phyloP scores from a whole-genome alignment of 2,113 vertebrate species.

The Paramormyrops kingsleyae region DNA sequence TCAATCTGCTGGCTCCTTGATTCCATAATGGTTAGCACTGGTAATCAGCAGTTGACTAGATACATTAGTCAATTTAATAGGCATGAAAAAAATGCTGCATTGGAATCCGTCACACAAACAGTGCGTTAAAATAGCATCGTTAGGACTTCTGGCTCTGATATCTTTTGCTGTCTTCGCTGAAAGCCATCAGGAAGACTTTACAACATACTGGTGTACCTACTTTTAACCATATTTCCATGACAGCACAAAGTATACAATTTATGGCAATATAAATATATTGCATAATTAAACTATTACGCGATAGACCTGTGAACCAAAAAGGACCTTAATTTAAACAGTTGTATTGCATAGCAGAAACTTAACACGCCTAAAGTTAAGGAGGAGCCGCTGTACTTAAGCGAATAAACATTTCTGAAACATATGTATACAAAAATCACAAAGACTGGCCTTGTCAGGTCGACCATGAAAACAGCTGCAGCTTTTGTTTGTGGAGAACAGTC shows the following conservation, averaged over 20 bases:
- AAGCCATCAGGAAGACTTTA: background rate
- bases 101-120: background rate
- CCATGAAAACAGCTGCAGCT: constrained; percentile 8
- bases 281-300: background rate
- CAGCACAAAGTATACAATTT: background rate
- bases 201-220: background rate
- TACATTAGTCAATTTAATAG: background rate
- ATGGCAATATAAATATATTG: background rate
- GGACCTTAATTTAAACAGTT: background rate
- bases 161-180: background rate
- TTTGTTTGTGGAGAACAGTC: background rate
- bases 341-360: background rate
- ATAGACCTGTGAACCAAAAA: background rate
- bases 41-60: background rate
- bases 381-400: background rate
- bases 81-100: background rate
- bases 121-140: background rate
- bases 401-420: background rate
- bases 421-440: constrained; percentile 2
- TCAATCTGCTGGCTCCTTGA: background rate
- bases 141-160: background rate
- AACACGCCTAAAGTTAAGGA: background rate
- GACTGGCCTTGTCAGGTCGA: constrained; percentile 24
- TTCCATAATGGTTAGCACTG: background rate
- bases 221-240: background rate